phyloP scores from a whole-genome alignment of 1,140 invertebrate species.

The Agrypnia vestita region DNA sequence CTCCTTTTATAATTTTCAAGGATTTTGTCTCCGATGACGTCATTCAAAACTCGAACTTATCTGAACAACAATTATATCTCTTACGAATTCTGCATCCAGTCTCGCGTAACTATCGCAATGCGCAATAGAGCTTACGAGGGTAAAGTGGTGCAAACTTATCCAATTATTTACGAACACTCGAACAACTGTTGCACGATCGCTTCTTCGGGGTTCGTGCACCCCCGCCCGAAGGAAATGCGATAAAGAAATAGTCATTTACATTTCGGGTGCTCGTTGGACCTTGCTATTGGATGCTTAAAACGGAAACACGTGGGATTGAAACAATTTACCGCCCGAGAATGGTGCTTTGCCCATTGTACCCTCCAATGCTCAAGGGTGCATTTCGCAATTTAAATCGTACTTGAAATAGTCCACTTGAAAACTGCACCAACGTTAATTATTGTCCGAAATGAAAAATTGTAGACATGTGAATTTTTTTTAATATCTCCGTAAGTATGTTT shows the following conservation, averaged over 20 bases:
- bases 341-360: not conserved
- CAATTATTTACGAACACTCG: slow-evolving; percentile 5
- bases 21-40: no score
- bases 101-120: no score
- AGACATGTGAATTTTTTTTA: no score
- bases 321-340: not conserved
- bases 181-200: not conserved
- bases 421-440: no score
- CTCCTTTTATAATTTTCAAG: no score
- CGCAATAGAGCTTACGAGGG: no score
- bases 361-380: not conserved
- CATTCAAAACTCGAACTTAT: no score
- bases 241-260: slow-evolving; percentile 25
- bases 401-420: not conserved
- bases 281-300: slow-evolving; percentile 9
- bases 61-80: no score
- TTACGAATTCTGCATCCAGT: no score
- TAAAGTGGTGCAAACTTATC: not conserved
- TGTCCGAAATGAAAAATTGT: no score
- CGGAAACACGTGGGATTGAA: slow-evolving; percentile 1
- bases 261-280: slow-evolving; percentile 26
- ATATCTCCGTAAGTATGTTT: no score
- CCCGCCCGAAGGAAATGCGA: not conserved
- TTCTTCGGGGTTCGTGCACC: not conserved
- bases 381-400: not conserved